phyloP scores from a whole-genome alignment of 2,888 invertebrate species.

The Caenorhabditis sp. region DNA sequence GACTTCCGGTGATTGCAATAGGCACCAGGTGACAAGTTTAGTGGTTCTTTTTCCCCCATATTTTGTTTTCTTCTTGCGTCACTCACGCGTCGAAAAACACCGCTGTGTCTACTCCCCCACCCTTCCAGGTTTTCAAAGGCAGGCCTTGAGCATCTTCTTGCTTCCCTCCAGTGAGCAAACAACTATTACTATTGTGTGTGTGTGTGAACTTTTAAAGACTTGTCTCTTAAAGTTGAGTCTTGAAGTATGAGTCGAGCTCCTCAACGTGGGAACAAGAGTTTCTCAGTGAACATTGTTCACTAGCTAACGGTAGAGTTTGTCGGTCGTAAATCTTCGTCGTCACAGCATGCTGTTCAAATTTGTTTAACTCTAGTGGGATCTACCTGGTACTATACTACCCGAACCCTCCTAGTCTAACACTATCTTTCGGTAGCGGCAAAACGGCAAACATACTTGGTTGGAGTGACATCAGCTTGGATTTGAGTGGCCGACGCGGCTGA shows the following conservation, averaged over 20 bases:
- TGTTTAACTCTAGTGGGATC: conserved; percentile 23
- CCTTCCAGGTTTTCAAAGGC: conserved; percentile 31
- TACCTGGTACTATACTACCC: conserved; percentile 22
- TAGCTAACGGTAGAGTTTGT: neutral
- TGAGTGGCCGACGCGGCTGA: conserved; percentile 65
- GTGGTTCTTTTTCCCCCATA: conserved; percentile 31
- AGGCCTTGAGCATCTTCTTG: neutral
- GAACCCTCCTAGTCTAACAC: conserved; percentile 1
- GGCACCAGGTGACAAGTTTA: conserved; percentile 58
- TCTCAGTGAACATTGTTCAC: conserved; percentile 44
- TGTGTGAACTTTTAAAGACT: conserved; percentile 32
- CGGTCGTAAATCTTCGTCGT: conserved; percentile 5
- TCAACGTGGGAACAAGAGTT: conserved; percentile 2
- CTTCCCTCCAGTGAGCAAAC: conserved; percentile 33
- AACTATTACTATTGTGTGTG: conserved; percentile 36
- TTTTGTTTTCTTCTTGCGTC: conserved; percentile 60
- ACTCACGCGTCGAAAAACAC: conserved; percentile 55
- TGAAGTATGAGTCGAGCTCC: neutral
- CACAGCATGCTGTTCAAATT: conserved; percentile 59
- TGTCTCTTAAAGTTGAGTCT: neutral
- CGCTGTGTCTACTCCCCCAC: conserved; percentile 46
- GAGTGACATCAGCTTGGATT: conserved; percentile 67
- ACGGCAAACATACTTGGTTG: conserved; percentile 62
- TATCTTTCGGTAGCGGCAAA: conserved; percentile 28
- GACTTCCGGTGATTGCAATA: conserved; percentile 46